phyloP scores from a whole-genome alignment of 2,797 vertebrate genomes.

The Centroberyx gerrardi region DNA sequence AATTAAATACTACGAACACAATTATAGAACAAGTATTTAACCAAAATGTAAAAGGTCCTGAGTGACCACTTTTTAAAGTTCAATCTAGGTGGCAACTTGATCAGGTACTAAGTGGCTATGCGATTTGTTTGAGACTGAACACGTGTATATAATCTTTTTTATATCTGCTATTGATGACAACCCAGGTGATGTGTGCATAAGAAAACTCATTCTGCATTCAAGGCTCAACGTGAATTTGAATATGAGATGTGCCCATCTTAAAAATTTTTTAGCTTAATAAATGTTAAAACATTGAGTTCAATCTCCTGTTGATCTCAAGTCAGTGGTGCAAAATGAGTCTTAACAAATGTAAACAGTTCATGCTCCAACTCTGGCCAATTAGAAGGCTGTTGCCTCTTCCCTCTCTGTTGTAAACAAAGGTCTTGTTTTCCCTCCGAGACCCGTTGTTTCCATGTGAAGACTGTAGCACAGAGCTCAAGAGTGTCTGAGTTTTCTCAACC shows the following conservation, averaged over 20 bases:
- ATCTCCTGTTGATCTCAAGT: background rate
- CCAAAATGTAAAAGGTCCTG: background rate
- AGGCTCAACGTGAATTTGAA: background rate
- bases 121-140: background rate
- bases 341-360: background rate
- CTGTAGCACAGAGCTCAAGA: conserved; percentile 51
- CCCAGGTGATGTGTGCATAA: background rate
- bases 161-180: background rate
- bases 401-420: conserved; percentile 73
- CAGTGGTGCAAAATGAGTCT: background rate
- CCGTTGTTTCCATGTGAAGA: conserved; percentile 70
- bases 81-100: background rate
- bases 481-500: conserved; percentile 64
- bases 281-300: too few relatives aligned
- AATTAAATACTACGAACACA: background rate
- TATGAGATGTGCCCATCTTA: background rate
- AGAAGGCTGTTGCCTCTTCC: conserved; percentile 36
- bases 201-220: background rate
- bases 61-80: conserved; percentile 1
- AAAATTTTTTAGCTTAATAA: too few relatives aligned
- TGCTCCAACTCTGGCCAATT: conserved; percentile 22
- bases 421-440: conserved; percentile 69
- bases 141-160: background rate
- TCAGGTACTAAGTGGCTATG: background rate
- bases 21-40: background rate